A percentile compares a stretch with the other conserved stretches of the same genome.
Evolutionary conservation across 1,140 invertebrate species (phyloP).

Genomic region (Apis florea): DNA sequence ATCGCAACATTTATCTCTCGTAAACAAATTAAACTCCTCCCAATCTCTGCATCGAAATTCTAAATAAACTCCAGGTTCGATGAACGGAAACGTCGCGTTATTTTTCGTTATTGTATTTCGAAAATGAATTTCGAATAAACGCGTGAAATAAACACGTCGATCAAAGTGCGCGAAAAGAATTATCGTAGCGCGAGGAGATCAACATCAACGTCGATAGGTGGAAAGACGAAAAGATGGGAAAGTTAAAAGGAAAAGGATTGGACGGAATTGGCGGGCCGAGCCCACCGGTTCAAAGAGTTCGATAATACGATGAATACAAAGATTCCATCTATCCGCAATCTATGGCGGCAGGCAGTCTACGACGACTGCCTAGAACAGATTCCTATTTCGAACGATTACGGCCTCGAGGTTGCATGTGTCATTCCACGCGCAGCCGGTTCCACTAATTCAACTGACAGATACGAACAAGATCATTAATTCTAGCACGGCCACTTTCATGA

Average conservation of each 20-base stretch:
- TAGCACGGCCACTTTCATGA: not conserved
- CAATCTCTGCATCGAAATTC: no score
- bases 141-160: no score
- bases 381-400: conserved; percentile 42
- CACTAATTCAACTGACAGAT: conserved; percentile 41
- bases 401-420: conserved; percentile 34
- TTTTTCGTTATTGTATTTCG: no score
- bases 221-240: not conserved
- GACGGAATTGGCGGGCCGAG: not conserved
- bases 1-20: no score
- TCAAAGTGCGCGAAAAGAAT: no score
- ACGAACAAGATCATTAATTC: conserved; percentile 35
- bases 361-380: conserved; percentile 53
- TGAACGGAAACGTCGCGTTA: no score
- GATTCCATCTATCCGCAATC: conserved; percentile 17
- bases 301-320: not conserved
- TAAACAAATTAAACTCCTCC: no score
- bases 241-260: not conserved
- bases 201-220: no score
- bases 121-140: no score
- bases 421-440: conserved; percentile 26
- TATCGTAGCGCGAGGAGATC: no score
- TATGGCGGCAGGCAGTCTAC: conserved; percentile 73
- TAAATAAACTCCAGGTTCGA: no score
- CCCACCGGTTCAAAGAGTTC: not conserved